These are phyloP conservation scores for Ochotona curzoniae DNA, from an alignment of 2,113 vertebrate genomes.

Conservation along the genomic window DNA sequence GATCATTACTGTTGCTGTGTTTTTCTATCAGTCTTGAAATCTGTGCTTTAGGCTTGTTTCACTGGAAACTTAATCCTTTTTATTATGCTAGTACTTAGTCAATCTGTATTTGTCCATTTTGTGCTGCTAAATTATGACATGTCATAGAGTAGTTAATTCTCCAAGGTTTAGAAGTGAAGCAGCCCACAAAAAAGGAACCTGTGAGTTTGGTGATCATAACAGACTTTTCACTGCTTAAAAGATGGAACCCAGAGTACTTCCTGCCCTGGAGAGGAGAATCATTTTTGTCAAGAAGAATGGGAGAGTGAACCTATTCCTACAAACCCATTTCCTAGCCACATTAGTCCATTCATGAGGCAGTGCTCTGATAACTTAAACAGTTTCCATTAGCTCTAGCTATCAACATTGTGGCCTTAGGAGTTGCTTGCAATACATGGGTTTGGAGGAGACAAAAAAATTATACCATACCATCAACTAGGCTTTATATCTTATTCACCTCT, in stretches of 20 bases:
- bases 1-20: not conserved
- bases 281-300: not conserved
- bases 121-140: not conserved
- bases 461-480: not conserved
- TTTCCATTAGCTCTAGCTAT: too few species aligned
- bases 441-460: not conserved
- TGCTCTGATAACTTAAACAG: not conserved
- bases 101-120: not conserved
- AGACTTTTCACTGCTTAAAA: not conserved
- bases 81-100: not conserved
- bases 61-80: not conserved
- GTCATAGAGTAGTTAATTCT: not conserved
- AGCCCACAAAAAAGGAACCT: not conserved
- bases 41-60: not conserved
- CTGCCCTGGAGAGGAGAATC: not conserved
- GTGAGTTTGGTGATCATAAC: not conserved
- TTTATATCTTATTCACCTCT: not conserved
- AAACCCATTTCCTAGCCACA: not conserved
- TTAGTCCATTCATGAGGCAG: not conserved
- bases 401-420: not conserved
- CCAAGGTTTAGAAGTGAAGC: not conserved
- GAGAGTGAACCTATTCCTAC: not conserved
- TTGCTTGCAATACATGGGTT: not conserved
- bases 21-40: not conserved
- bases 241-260: not conserved